These are phyloP conservation scores for Epinephelus fuscoguttatus DNA, from an alignment of 2,113 vertebrate species.

Conservation along the genomic window DNA sequence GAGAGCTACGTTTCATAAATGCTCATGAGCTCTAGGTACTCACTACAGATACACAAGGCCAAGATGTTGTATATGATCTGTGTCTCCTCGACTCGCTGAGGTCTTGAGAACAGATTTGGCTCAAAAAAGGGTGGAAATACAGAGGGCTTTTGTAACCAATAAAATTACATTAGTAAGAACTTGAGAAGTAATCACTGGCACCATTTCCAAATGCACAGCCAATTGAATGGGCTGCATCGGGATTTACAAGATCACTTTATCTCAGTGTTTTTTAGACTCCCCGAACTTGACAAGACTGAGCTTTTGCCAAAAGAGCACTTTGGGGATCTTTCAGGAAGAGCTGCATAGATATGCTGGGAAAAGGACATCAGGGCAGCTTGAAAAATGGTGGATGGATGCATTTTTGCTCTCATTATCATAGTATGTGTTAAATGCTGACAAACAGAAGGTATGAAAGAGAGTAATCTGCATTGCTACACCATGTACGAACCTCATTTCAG, in stretches of 20 bases:
- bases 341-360: conserved; percentile 41
- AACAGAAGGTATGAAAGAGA: conserved; percentile 46
- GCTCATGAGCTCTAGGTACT: not conserved
- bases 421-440: conserved; percentile 44
- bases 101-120: conserved; percentile 21
- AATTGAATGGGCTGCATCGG: conserved; percentile 31
- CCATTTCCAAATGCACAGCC: conserved; percentile 43
- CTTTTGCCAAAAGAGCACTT: conserved; percentile 68
- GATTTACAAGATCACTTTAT: conserved; percentile 51
- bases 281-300: conserved; percentile 47
- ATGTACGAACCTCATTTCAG: conserved; percentile 23
- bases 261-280: conserved; percentile 21
- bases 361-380: conserved; percentile 7
- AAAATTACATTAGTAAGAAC: conserved; percentile 39
- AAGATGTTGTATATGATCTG: conserved; percentile 1
- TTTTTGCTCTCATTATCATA: conserved; percentile 40
- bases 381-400: conserved; percentile 15
- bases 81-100: not conserved
- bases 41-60: not conserved
- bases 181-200: conserved; percentile 31
- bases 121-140: conserved; percentile 1
- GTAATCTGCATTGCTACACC: conserved; percentile 6
- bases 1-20: not conserved
- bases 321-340: conserved; percentile 46
- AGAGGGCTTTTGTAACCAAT: conserved; percentile 29